Evolutionary conservation across 2,113 vertebrate genomes (phyloP), one percentile per base, ranked within the genome.

Genomic region (Nothocercus julius): DNA sequence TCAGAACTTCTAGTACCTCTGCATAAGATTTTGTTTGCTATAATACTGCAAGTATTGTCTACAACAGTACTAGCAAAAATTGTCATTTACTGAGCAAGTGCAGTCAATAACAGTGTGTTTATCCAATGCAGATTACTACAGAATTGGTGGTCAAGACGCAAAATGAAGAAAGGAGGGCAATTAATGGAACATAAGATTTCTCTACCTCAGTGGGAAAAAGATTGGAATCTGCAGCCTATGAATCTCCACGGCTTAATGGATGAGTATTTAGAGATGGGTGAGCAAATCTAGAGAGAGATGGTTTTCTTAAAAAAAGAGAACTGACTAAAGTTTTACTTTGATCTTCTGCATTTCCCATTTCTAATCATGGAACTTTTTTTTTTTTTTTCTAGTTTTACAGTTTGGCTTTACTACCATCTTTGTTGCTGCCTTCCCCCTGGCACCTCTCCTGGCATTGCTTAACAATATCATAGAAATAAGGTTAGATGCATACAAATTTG

Each of bases 361-460:
- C 72, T 96, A 91, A 96, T 27, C 42, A 7, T 0, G 20, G 44
- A 89, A 90, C 75, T 68, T 14, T 40, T 66, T 89, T 38, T 97
- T 70, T 95, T 21, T 44, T 66, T 89, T 36, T 97, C 72, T 95
- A 99, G 99, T 99, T 96, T 98, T 99, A 56, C 99, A 99, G 97
- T 99, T 99, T 97, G 99, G 99, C 90, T 99, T 99, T 85, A 99
- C 99, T 86, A 99, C 99, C 85, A 99, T 99, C 97, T 99, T 99
- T 25, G 99, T 99, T 54, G 99, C 99, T 5, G 99, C 99, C 13
- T 99, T 99, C 93, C 99, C 99, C 1, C 96, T 99, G 97, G 99
- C 99, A 36, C 99, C 99, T 53, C 98, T 99, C 27, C 98, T 99
- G 79, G 99, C 99, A 22, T 94, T 99, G 90, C 98, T 99, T 42